Base-by-base conservation (phyloP, 2,113 vertebrate genomes). In the Misgurnus anguillicaudatus region DNA sequence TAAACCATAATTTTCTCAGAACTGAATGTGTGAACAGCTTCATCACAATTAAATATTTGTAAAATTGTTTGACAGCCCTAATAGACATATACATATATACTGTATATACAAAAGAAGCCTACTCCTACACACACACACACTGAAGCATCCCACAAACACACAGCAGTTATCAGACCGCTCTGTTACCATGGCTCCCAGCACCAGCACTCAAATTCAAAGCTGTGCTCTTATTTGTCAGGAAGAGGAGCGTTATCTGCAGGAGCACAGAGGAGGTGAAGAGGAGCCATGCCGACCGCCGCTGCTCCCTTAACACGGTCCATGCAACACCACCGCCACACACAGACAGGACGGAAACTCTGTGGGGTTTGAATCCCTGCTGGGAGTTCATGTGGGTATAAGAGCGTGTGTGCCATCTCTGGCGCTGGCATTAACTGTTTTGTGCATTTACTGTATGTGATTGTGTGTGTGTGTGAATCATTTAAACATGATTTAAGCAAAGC, bases 121-220 rank as follows among this genome's bases (percentile, higher is more conserved):
- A 78, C 77, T 39, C 48, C 48, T 60, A 70, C 53, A 78, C 63
- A 80, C 63, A 17, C 0, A 76, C 62, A 57, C 24, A 31, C 21
- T 11, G 13, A 74, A 42, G 62, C 81, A 79, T 80, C 31, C 55
- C 39, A 83, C 47, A n/a, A 82, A 67, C 67, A 82, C 76, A 69
- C 64, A 74, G 57, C 77, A 71, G 65, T 62, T 64, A 21, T 48
- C 78, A 84, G 78, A 72, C 66, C 78, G 57, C 79, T 66, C 82
- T 31, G 82, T 84, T 84, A 78, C 82, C 82, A 84, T 84, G 82
- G 79, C 68, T 80, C 79, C 79, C 82, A 84, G 65, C 75, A 84
- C 82, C 68, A 31, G 64, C 38, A 66, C 74, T 76, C 60, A 63
- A 47, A 69, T 24, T 19, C 53, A 68, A 58, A 60, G 42, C 58